These are phyloP conservation scores for Thomomys bottae DNA, from an alignment of 2,113 vertebrate genomes.

Conservation along the genomic window DNA sequence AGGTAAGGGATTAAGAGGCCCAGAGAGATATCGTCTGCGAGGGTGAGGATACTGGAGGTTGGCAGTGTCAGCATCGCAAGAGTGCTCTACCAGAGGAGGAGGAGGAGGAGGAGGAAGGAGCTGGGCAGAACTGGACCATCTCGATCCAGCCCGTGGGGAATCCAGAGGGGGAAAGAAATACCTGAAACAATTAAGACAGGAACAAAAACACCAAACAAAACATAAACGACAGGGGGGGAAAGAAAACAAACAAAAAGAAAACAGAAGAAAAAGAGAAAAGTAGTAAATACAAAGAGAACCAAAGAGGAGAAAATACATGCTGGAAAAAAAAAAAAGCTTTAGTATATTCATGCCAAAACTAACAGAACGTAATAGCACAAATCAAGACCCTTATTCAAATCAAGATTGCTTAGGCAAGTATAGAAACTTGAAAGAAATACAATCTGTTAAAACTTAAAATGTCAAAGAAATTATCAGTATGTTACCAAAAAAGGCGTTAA, in stretches of 20 bases:
- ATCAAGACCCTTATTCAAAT: conserved; percentile 83
- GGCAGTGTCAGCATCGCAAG: conserved; percentile 91
- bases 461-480: conserved; percentile 55
- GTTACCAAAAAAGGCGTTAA: conserved; percentile 72
- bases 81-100: conserved; percentile 93
- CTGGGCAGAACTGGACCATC: conserved; percentile 93
- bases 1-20: conserved; percentile 89
- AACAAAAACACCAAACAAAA: conserved; percentile 85
- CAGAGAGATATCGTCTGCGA: conserved; percentile 87
- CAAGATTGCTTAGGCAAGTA: conserved; percentile 78
- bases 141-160: conserved; percentile 92
- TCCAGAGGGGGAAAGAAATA: conserved; percentile 98
- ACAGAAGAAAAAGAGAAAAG: conserved; percentile 84
- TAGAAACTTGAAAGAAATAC: conserved; percentile 78
- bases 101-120: conserved; percentile 92
- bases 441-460: conserved; percentile 75
- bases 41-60: conserved; percentile 89
- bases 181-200: conserved; percentile 92
- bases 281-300: conserved; percentile 88
- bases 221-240: conserved; percentile 61
- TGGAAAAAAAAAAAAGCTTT: conserved; percentile 82
- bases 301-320: conserved; percentile 87
- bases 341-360: conserved; percentile 86
- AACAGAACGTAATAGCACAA: conserved; percentile 84
- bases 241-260: conserved; percentile 74